These are phyloP conservation scores for Actias luna DNA, from an alignment of 2,888 invertebrate species.

Conservation along the genomic window DNA sequence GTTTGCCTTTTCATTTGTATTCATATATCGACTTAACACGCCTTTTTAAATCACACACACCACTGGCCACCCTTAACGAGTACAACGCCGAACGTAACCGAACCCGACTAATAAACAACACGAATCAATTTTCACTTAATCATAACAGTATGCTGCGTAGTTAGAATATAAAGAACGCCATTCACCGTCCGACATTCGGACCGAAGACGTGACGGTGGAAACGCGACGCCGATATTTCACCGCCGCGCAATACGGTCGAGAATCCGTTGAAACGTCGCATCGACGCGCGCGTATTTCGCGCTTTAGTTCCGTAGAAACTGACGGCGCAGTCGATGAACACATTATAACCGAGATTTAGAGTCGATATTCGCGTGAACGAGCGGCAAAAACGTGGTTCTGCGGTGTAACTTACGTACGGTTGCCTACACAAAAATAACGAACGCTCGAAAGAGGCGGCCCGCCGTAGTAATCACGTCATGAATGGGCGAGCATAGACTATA, in stretches of 20 bases:
- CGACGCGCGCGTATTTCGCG: conserved; percentile 40
- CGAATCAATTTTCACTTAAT: conserved; percentile 20
- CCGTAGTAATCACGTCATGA: conserved; percentile 67
- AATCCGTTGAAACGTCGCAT: conserved; percentile 49
- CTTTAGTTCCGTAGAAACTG: conserved; percentile 25
- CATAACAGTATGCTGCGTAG: conserved; percentile 31
- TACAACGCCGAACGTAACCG: not conserved
- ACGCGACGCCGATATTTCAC: conserved; percentile 39
- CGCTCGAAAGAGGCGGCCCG: conserved; percentile 52
- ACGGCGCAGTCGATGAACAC: conserved; percentile 23
- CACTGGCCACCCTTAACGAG: conserved; percentile 9
- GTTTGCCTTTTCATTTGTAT: not conserved
- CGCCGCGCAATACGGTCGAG: conserved; percentile 44
- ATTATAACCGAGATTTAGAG: conserved; percentile 32
- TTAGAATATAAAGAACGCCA: conserved; percentile 31
- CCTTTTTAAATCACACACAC: not conserved
- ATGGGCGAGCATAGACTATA: conserved; percentile 64
- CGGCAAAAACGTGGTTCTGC: conserved; percentile 38
- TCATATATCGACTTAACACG: not conserved
- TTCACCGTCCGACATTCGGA: conserved; percentile 25
- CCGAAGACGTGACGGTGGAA: conserved; percentile 26
- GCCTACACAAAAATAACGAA: conserved; percentile 82
- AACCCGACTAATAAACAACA: conserved; percentile 2
- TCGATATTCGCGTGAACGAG: conserved; percentile 29
- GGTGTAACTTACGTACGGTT: conserved; percentile 69